These are phyloP conservation scores for Psilopsiagon aurifrons DNA, from an alignment of 2,113 vertebrate genomes.

Conservation along the genomic window DNA sequence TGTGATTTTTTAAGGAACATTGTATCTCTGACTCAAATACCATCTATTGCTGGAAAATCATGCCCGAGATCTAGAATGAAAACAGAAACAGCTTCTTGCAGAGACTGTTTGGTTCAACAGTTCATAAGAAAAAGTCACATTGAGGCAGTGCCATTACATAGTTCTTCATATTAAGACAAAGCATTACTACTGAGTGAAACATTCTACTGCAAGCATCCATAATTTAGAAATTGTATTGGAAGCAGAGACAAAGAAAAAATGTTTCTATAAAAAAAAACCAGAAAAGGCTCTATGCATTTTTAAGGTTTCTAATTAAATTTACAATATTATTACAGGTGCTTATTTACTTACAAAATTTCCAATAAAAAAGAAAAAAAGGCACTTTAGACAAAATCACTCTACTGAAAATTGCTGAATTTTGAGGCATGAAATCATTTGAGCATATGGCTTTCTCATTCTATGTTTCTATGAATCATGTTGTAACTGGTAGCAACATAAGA, in stretches of 20 bases:
- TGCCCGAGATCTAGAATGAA: neutral
- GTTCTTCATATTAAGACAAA: neutral
- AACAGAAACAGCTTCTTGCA: neutral
- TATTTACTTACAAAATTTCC: neutral
- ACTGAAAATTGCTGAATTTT: neutral
- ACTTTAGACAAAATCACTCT: neutral
- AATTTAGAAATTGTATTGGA: neutral
- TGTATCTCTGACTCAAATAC: neutral
- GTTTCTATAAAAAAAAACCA: neutral
- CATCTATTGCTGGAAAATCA: neutral
- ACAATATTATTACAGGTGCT: neutral
- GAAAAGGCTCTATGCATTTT: neutral
- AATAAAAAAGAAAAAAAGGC: no score
- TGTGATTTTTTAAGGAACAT: neutral
- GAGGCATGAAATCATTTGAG: neutral
- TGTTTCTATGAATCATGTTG: neutral
- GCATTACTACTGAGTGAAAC: neutral
- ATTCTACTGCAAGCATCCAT: neutral
- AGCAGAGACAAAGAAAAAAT: neutral
- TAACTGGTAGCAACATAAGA: neutral
- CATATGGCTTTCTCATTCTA: neutral
- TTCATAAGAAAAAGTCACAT: neutral
- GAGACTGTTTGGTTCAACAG: neutral
- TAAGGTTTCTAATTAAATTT: neutral
- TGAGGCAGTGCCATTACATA: neutral